Conservation (phyloP, 2,113 vertebrate genomes). For the Cottus gobio region DNA sequence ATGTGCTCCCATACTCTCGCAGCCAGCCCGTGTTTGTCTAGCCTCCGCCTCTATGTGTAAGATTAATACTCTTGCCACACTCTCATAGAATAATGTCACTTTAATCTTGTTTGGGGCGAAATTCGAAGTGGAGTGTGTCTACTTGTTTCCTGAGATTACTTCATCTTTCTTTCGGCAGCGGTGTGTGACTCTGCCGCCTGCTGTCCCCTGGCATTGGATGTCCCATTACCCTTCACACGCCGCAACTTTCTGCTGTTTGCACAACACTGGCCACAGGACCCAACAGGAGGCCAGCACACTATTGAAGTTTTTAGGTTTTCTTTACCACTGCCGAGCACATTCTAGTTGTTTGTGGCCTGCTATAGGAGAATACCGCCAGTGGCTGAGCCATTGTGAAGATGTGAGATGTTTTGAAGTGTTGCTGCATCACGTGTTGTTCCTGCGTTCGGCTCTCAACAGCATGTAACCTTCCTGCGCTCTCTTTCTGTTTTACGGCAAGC, state of each 20-base stretch:
- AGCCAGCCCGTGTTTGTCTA: constrained; percentile 75
- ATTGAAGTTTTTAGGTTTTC: constrained; percentile 75
- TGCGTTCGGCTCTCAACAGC: constrained; percentile 17
- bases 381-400: constrained; percentile 44
- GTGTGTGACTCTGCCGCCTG: constrained; percentile 82
- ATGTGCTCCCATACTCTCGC: constrained; percentile 64
- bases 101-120: constrained; percentile 88
- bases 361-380: constrained; percentile 32
- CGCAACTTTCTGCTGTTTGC: constrained; percentile 86
- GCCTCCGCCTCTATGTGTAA: constrained; percentile 79
- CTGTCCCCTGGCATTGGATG: constrained; percentile 86
- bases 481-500: neutral
- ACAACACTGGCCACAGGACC: constrained; percentile 84
- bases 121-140: constrained; percentile 87
- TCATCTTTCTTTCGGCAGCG: constrained; percentile 85
- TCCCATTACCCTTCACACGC: constrained; percentile 88
- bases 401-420: constrained; percentile 36
- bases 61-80: constrained; percentile 85
- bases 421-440: constrained; percentile 10
- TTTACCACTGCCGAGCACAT: constrained; percentile 64
- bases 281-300: constrained; percentile 73
- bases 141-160: constrained; percentile 87
- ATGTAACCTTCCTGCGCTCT: neutral
- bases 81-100: constrained; percentile 87
- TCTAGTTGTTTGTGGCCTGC: constrained; percentile 43